A percentile compares a stretch with the other conserved stretches of the same genome.
phyloP scores from a whole-genome alignment of 2,113 vertebrate species.

The Micromys minutus region DNA sequence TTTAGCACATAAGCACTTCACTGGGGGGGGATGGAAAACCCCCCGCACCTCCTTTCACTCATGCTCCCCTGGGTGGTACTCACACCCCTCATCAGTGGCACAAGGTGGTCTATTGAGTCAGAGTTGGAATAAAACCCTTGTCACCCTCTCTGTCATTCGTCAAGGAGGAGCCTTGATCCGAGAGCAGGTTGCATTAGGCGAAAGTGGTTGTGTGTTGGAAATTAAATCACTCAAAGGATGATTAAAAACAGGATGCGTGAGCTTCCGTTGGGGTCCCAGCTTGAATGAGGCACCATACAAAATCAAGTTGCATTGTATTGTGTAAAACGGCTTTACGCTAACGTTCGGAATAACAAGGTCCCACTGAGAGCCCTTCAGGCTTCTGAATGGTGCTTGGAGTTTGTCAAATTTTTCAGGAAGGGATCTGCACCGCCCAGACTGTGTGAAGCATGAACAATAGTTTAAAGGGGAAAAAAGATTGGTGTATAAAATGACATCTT shows the following conservation, averaged over 20 bases:
- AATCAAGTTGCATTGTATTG: slow-evolving; percentile 74
- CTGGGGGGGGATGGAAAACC: slow-evolving; percentile 37
- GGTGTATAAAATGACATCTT: slow-evolving; percentile 52
- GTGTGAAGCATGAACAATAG: slow-evolving; percentile 15
- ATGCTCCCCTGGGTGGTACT: slow-evolving; percentile 41
- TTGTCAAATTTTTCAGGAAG: slow-evolving; percentile 60
- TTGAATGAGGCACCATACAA: slow-evolving; percentile 69
- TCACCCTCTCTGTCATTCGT: slow-evolving; percentile 43
- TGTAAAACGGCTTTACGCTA: slow-evolving; percentile 7
- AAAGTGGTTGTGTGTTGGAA: slow-evolving; percentile 73
- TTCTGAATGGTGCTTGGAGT: slow-evolving; percentile 64
- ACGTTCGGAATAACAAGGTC: slow-evolving; percentile 3
- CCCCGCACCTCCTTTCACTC: slow-evolving; percentile 16
- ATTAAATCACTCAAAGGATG: slow-evolving; percentile 73
- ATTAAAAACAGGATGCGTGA: slow-evolving; percentile 68
- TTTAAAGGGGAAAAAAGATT: neutral
- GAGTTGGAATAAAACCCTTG: slow-evolving; percentile 61
- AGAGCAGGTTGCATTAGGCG: slow-evolving; percentile 60
- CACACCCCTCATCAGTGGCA: slow-evolving; percentile 46
- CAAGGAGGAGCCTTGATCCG: slow-evolving; percentile 44
- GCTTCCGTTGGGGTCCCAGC: slow-evolving; percentile 12
- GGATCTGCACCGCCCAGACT: neutral
- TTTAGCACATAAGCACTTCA: slow-evolving; percentile 54
- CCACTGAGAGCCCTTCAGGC: slow-evolving; percentile 59
- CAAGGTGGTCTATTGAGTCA: slow-evolving; percentile 54